Evolutionary conservation across 2,797 vertebrate genomes (phyloP).

Genomic region (Pangasius djambal): DNA sequence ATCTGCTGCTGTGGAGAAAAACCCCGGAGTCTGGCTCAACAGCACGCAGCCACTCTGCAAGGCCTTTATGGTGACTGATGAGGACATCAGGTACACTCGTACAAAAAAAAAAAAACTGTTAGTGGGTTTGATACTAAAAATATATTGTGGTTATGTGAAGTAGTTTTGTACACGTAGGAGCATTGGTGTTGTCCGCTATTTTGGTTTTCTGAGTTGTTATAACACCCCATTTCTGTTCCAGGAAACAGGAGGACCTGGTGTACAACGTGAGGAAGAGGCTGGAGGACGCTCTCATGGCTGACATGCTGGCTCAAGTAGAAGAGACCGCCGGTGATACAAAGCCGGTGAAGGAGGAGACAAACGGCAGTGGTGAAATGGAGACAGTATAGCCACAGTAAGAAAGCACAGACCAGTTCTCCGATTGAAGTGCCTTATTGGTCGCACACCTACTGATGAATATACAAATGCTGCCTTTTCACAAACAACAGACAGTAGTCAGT

Average conservation of each 20-base stretch:
- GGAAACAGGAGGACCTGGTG: conserved; percentile 95
- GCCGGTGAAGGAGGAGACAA: conserved; percentile 69
- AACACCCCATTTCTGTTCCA: conserved; percentile 58
- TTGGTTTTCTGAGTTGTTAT: background rate
- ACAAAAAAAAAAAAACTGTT: background rate
- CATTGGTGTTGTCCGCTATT: background rate
- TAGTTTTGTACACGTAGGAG: background rate
- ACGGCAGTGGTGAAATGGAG: conserved; percentile 72
- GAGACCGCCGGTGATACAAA: conserved; percentile 78
- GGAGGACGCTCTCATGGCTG: conserved; percentile 93
- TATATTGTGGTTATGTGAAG: background rate
- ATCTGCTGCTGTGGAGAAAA: conserved; percentile 93
- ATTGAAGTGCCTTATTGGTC: background rate
- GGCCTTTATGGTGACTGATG: conserved; percentile 94
- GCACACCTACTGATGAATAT: background rate
- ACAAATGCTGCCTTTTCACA: background rate
- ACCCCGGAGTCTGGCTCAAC: conserved; percentile 96
- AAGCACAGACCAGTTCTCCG: background rate
- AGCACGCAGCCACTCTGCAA: conserved; percentile 94
- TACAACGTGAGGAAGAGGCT: conserved; percentile 91
- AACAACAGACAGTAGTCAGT: background rate
- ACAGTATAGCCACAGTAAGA: conserved; percentile 80
- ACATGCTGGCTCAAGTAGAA: conserved; percentile 92
- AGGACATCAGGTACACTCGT: conserved; percentile 87
- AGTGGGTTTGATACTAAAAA: background rate